These are phyloP conservation scores for Semnornis frantzii DNA, from an alignment of 2,113 vertebrate species.

Conservation along the genomic window DNA sequence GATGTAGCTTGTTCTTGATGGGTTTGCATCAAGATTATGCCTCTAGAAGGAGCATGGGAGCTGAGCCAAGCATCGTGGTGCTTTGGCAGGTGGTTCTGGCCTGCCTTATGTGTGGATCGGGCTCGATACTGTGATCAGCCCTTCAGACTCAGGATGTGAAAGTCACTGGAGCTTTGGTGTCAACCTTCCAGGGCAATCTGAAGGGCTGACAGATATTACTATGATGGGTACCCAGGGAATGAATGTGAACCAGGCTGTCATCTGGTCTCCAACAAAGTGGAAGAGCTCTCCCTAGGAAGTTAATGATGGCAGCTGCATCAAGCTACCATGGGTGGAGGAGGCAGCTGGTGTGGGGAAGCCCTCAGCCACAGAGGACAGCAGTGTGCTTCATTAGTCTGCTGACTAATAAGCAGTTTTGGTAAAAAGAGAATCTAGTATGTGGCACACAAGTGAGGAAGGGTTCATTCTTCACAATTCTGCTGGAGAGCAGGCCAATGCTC, in stretches of 20 bases:
- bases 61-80: accelerated
- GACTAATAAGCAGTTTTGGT: not conserved
- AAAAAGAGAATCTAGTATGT: not conserved
- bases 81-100: not conserved
- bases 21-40: not conserved
- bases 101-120: accelerated
- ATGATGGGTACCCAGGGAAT: not conserved
- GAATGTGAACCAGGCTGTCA: not conserved
- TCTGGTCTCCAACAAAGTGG: not conserved
- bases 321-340: not conserved
- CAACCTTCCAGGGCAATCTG: not conserved
- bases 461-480: not conserved
- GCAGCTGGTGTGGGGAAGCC: not conserved
- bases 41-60: not conserved
- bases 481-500: not conserved
- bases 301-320: not conserved
- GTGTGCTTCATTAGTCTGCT: not conserved
- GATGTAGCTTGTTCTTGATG: not conserved
- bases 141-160: not conserved
- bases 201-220: not conserved
- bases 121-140: not conserved
- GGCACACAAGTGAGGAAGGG: not conserved
- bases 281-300: not conserved
- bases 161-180: not conserved
- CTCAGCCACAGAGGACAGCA: not conserved